Conservation (phyloP, 2,888 invertebrate genomes). For the Matsumyia berberina region DNA sequence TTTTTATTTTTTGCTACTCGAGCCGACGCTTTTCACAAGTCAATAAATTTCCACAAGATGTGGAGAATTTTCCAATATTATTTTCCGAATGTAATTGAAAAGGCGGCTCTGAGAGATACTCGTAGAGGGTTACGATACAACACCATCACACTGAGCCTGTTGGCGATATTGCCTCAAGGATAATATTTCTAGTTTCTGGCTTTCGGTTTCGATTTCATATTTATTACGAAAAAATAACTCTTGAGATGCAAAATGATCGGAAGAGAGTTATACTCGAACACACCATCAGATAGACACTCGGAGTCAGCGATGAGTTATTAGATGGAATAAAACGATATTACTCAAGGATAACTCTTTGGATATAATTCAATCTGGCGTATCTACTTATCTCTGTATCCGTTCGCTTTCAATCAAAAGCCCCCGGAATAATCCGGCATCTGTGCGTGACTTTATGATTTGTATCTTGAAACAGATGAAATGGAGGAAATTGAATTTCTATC, state of each 20-base stretch:
- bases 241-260: constrained; percentile 42
- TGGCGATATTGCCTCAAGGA: constrained; percentile 37
- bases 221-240: constrained; percentile 49
- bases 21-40: constrained; percentile 49
- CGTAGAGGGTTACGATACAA: constrained; percentile 21
- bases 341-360: constrained; percentile 33
- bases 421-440: background rate
- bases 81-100: constrained; percentile 57
- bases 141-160: background rate
- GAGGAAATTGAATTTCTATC: constrained; percentile 5
- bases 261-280: background rate
- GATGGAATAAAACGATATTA: constrained; percentile 39
- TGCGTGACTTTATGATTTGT: background rate
- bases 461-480: constrained; percentile 18
- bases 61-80: constrained; percentile 47
- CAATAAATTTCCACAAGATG: constrained; percentile 60
- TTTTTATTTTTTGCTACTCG: constrained; percentile 18
- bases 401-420: background rate
- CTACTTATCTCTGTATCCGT: constrained; percentile 2
- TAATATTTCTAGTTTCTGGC: constrained; percentile 45
- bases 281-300: constrained; percentile 20
- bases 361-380: constrained; percentile 36
- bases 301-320: constrained; percentile 50
- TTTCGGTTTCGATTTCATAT: constrained; percentile 57
- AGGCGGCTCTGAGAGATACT: constrained; percentile 12